Percentiles rank a stretch among this genome's conserved stretches.
Evolutionary conservation across 2,797 vertebrate species (phyloP).

Genomic region (Heteromormyrus szaboi): DNA sequence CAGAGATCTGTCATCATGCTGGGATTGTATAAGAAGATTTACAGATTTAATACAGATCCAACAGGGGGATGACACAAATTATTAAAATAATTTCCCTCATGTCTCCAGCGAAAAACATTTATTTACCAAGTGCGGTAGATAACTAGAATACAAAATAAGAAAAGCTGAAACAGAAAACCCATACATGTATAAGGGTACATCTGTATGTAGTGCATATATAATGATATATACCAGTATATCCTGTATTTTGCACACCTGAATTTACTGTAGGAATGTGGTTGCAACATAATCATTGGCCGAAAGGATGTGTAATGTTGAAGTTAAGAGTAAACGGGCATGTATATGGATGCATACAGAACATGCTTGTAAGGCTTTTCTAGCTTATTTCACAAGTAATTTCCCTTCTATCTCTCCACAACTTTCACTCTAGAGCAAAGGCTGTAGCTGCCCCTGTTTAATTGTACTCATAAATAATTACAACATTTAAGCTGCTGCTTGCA

Average conservation of each 20-base stretch:
- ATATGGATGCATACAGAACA: background rate
- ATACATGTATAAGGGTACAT: background rate
- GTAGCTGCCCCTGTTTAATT: background rate
- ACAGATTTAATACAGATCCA: background rate
- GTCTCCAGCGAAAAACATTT: background rate
- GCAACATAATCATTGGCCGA: background rate
- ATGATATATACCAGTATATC: background rate
- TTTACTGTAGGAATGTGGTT: background rate
- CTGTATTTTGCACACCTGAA: background rate
- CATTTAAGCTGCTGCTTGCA: background rate
- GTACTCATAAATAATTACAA: constrained; percentile 13
- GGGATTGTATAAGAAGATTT: background rate
- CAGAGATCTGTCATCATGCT: background rate
- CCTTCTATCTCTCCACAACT: background rate
- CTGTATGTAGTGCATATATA: background rate
- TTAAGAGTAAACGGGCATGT: background rate
- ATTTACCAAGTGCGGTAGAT: background rate
- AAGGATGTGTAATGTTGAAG: background rate
- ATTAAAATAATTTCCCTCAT: background rate
- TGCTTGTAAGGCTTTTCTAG: background rate
- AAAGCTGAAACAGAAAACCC: background rate
- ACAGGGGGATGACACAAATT: background rate
- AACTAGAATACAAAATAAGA: background rate
- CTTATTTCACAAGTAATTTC: background rate
- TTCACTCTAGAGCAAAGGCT: background rate